Evolutionary conservation across 2,113 vertebrate genomes (phyloP).

Genomic region (Daubentonia madagascariensis): DNA sequence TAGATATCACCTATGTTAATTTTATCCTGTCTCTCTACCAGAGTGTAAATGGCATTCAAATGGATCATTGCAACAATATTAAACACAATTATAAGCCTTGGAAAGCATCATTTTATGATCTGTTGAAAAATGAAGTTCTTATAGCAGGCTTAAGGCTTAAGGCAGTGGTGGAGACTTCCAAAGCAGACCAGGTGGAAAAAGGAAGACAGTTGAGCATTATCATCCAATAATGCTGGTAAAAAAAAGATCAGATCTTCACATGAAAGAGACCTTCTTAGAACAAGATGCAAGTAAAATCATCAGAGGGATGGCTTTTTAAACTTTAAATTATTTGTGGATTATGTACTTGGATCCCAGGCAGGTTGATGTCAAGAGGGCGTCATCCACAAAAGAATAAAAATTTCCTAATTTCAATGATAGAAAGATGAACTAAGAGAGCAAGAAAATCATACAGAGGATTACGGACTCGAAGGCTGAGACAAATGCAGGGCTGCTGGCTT

Average conservation of each 20-base stretch:
- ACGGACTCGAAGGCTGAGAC: background rate
- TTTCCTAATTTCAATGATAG: constrained; percentile 26
- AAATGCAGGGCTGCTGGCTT: background rate
- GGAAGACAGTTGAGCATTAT: background rate
- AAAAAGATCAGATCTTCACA: background rate
- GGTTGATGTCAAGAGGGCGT: constrained; percentile 4
- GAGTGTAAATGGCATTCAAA: background rate
- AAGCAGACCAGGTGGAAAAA: background rate
- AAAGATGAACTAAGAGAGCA: background rate
- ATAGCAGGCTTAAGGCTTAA: background rate
- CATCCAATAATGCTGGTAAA: background rate
- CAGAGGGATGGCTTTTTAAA: background rate
- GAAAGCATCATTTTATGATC: background rate
- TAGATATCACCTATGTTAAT: background rate
- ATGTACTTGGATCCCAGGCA: background rate
- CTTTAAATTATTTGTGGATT: constrained; percentile 33
- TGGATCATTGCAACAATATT: background rate
- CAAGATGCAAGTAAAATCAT: background rate
- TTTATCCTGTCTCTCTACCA: background rate
- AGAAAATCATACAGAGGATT: background rate
- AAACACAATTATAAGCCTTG: background rate
- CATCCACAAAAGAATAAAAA: constrained; percentile 41
- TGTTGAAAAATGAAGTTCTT: background rate
- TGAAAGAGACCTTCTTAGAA: constrained; percentile 2
- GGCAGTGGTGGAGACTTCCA: background rate